These are phyloP conservation scores for Malurus splendens DNA, from an alignment of 2,797 vertebrate species.

Conservation along the genomic window DNA sequence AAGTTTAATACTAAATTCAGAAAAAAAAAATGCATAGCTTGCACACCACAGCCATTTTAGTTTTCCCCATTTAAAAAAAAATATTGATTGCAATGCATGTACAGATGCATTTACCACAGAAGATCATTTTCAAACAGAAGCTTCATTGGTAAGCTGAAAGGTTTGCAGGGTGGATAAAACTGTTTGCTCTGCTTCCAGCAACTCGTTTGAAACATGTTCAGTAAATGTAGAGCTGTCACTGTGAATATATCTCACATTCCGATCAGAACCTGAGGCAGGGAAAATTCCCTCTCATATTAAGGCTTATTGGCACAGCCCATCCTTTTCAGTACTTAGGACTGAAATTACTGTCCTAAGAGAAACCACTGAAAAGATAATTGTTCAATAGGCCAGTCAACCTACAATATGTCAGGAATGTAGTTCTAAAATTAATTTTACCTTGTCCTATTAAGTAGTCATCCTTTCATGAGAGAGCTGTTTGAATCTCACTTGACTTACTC, in stretches of 20 bases:
- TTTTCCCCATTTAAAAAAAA: background rate
- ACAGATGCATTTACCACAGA: background rate
- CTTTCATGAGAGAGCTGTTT: slow-evolving; percentile 37
- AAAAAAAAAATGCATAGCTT: background rate
- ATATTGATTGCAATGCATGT: background rate
- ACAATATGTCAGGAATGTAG: slow-evolving; percentile 64
- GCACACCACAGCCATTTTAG: background rate
- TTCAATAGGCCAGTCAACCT: slow-evolving; percentile 51
- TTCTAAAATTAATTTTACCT: slow-evolving; percentile 60
- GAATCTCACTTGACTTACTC: slow-evolving; percentile 43
- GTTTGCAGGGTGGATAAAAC: background rate
- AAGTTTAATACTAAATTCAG: background rate
- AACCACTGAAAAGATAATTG: slow-evolving; percentile 65
- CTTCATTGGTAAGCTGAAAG: background rate
- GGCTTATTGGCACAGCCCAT: slow-evolving; percentile 47
- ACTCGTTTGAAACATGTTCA: slow-evolving; percentile 35
- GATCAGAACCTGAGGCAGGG: slow-evolving; percentile 58
- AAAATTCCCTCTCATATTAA: slow-evolving; percentile 63
- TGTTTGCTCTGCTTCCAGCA: slow-evolving; percentile 20
- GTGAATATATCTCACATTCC: slow-evolving; percentile 60
- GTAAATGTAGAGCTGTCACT: slow-evolving; percentile 58
- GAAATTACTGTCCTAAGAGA: slow-evolving; percentile 64
- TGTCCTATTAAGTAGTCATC: slow-evolving; percentile 58
- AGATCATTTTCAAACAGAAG: background rate
- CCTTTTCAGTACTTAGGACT: slow-evolving; percentile 45